Percentiles rank a stretch among this genome's conserved stretches.
Conservation (phyloP, 2,888 invertebrate genomes). For the Cloeon dipterum region DNA sequence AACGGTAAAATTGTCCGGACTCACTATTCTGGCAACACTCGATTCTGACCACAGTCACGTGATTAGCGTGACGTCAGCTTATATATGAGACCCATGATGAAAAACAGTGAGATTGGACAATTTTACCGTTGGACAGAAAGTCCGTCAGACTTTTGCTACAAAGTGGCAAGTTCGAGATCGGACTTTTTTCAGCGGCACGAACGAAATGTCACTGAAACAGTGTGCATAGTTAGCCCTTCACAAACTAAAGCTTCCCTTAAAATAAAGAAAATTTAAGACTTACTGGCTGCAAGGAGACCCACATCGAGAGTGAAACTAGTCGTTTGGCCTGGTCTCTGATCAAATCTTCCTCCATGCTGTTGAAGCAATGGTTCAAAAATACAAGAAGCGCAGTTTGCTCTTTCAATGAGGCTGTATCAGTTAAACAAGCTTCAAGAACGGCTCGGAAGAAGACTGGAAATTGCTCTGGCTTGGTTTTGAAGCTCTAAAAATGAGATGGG, state of each 20-base stretch:
- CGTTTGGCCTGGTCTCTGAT: conserved; percentile 81
- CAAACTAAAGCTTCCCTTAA: background rate
- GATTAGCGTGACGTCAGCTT: no score
- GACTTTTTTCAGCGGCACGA: no score
- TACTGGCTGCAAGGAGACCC: conserved; percentile 56
- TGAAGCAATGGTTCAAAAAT: conserved; percentile 90
- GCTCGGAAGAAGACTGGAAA: conserved; percentile 66
- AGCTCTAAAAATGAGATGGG: conserved; percentile 28
- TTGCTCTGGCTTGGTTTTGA: conserved; percentile 49
- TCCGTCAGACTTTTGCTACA: no score
- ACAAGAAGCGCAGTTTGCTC: conserved; percentile 77
- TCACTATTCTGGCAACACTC: no score
- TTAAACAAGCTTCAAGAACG: conserved; percentile 49
- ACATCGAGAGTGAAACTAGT: conserved; percentile 80
- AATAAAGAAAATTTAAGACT: conserved; percentile 1
- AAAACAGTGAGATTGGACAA: no score
- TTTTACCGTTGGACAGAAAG: no score
- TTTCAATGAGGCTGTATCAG: conserved; percentile 27
- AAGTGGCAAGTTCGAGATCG: no score
- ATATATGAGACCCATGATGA: no score
- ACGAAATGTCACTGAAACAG: no score
- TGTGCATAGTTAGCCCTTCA: no score
- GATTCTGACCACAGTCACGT: no score
- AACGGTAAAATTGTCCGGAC: no score
- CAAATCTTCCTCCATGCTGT: conserved; percentile 88